A percentile compares a stretch with the other conserved stretches of the same genome.
Conservation (phyloP, 2,797 vertebrate species). For the Molothrus ater region DNA sequence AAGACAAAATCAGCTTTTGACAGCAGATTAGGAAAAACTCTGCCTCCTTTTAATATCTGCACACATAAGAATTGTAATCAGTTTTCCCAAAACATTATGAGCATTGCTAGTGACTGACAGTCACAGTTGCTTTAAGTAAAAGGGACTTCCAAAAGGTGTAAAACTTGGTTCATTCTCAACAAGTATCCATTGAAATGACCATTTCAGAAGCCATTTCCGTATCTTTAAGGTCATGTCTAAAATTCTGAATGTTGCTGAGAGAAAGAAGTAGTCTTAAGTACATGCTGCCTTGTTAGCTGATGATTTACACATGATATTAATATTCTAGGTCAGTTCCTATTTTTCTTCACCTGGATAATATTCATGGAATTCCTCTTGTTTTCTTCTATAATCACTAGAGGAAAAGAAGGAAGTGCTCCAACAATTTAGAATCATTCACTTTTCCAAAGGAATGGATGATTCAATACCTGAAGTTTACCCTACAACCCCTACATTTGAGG, state of each 20-base stretch:
- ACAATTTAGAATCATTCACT: background rate
- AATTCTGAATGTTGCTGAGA: background rate
- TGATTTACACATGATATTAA: background rate
- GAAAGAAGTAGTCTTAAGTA: background rate
- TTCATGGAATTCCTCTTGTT: background rate
- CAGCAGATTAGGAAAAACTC: background rate
- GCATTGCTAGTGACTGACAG: background rate
- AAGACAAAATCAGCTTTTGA: constrained; percentile 33
- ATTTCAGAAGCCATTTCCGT: background rate
- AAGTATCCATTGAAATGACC: background rate
- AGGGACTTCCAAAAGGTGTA: background rate
- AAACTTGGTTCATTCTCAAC: background rate
- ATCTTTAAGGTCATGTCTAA: background rate
- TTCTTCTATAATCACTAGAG: background rate
- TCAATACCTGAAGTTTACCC: background rate
- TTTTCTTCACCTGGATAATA: background rate
- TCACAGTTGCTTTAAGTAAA: background rate
- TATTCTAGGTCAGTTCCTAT: background rate
- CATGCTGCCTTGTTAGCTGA: background rate
- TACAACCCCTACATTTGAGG: background rate
- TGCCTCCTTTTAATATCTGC: background rate
- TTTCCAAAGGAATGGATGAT: background rate
- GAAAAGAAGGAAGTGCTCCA: background rate
- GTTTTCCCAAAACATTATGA: background rate
- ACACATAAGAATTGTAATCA: background rate